phyloP scores from a whole-genome alignment of 2,888 invertebrate species.

The Heliconius hortense region DNA sequence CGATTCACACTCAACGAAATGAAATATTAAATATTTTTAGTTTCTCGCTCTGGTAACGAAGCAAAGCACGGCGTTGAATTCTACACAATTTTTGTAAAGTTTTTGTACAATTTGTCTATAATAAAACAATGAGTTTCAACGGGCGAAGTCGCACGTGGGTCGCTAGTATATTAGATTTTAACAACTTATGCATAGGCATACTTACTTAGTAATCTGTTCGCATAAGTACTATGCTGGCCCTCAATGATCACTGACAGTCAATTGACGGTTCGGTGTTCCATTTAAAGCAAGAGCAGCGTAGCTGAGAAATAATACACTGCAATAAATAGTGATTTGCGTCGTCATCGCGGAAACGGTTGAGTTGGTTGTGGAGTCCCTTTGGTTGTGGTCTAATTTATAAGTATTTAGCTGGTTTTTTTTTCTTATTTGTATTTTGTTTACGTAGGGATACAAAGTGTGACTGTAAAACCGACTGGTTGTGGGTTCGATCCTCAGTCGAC shows the following conservation, averaged over 20 bases:
- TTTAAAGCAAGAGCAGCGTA: constrained; percentile 47
- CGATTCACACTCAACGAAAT: no score
- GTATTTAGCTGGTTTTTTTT: not conserved
- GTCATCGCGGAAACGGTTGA: constrained; percentile 61
- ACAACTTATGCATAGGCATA: constrained; percentile 35
- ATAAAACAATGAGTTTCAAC: no score
- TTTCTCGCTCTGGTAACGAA: no score
- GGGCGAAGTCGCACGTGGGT: no score
- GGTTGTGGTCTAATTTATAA: constrained; percentile 26
- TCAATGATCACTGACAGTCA: constrained; percentile 45
- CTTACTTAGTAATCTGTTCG: constrained; percentile 32
- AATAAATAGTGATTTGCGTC: constrained; percentile 73
- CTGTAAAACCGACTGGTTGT: no score
- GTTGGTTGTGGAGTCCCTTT: constrained; percentile 55
- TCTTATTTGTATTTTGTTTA: not conserved
- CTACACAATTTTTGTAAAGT: no score
- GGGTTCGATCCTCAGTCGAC: no score
- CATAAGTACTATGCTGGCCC: constrained; percentile 26
- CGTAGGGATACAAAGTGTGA: no score
- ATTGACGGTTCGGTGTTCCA: constrained; percentile 41
- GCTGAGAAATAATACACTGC: constrained; percentile 58
- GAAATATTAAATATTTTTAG: no score
- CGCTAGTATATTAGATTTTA: not conserved
- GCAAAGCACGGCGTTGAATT: no score
- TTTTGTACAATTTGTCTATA: no score